Evolutionary conservation across 2,113 vertebrate genomes (phyloP), one percentile per base, ranked within the genome.

Genomic region (Taurulus bubalis): DNA sequence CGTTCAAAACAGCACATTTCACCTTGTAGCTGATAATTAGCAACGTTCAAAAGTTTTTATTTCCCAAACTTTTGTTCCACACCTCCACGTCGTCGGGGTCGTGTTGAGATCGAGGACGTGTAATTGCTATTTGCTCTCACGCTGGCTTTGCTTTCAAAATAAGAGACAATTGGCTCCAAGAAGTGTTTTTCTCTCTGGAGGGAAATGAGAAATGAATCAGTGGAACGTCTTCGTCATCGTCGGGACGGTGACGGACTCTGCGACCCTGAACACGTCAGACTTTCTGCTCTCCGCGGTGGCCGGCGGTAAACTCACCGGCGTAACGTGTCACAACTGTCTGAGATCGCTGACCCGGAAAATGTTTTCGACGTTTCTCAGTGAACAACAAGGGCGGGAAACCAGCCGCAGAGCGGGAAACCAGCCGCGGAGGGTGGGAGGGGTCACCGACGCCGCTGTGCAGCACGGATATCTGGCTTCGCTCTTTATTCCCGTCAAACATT

Each of bases 331-430:
- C 74, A 34, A 30, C 5, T 11, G 26, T 47, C 40, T 8, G 18
- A 38, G 71, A 15, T 8, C 74, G 0, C 6, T 72, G 74, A 72
- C 74, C 74, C 51, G 38, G 51, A 77, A 65, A 66, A 60, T 11
- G 16, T 38, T 51, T 34, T 6, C 22, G 14, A 75, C 45, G 20
- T 70, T 26, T 60, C 28, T 28, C 53, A 30, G 40, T 0, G n/a
- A 70, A 30, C 8, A 24, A 22, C 16, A 60, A 16, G 2, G 1
- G 26, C 3, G 22, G 6, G 0, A 20, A 64, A 53, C 49, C 14
- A 34, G 32, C 26, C n/a, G 6, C 8, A 15, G 28, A 26, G 60
- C 1, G 36, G 36, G 6, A 34, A 4, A 36, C 34, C n/a, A n/a
- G n/a, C n/a, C n/a, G n/a, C n/a, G 32, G 32, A 32, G 32, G 4